A percentile compares a stretch with the other conserved stretches of the same genome.
phyloP scores from a whole-genome alignment of 2,113 vertebrate species.

The Castor canadensis region DNA sequence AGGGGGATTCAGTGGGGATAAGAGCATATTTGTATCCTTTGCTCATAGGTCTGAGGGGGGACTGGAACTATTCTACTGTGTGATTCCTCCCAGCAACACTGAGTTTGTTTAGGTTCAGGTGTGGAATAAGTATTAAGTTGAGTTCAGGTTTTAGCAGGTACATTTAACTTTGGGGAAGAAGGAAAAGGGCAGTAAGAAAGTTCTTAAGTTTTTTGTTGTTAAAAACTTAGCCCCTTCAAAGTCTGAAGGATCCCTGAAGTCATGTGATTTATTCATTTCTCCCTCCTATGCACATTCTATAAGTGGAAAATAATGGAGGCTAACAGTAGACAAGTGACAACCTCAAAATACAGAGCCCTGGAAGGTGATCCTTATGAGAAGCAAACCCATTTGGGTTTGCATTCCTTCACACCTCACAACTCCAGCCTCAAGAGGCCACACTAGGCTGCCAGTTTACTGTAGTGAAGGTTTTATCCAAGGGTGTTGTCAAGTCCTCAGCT shows the following conservation, averaged over 20 bases:
- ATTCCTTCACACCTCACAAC: background rate
- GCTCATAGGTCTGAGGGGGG: background rate
- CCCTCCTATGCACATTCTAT: background rate
- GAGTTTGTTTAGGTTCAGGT: background rate
- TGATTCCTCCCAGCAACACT: background rate
- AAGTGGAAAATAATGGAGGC: background rate
- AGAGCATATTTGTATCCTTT: background rate
- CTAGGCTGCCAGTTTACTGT: background rate
- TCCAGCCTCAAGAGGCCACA: background rate
- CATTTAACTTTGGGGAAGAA: background rate
- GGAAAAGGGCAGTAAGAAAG: background rate
- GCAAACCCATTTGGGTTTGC: no score
- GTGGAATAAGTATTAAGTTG: background rate
- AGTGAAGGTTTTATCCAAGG: background rate
- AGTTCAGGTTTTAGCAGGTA: background rate
- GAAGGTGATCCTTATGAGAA: background rate
- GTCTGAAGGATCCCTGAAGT: background rate
- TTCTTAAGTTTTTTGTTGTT: background rate
- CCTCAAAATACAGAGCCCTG: background rate
- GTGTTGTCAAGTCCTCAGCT: background rate
- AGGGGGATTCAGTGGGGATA: background rate
- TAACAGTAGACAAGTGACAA: background rate
- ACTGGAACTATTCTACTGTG: background rate
- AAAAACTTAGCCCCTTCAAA: background rate
- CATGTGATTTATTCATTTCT: background rate